Percentiles rank a stretch among this genome's conserved stretches.
Evolutionary conservation across 2,113 vertebrate species (phyloP).

Genomic region (Platanista minor): DNA sequence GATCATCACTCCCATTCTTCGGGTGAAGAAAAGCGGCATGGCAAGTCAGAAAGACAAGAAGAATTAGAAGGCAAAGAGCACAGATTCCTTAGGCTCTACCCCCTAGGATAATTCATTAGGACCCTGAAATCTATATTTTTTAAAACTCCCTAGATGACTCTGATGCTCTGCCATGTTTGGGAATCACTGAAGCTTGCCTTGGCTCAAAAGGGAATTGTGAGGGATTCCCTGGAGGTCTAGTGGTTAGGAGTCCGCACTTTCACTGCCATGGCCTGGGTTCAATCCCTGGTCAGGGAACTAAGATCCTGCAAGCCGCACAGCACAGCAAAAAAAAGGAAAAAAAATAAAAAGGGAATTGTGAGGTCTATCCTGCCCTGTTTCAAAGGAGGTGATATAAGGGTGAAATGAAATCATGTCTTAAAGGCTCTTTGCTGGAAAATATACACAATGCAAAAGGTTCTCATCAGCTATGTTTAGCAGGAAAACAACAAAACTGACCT

Average conservation of each 20-base stretch:
- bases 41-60: neutral
- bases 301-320: neutral
- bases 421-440: slow-evolving; percentile 15
- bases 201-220: neutral
- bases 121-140: neutral
- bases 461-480: neutral
- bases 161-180: neutral
- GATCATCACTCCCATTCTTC: neutral
- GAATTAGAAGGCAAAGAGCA: slow-evolving; percentile 14
- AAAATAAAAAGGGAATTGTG: neutral
- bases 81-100: neutral
- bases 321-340: neutral
- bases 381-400: neutral
- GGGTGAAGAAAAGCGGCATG: neutral
- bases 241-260: neutral
- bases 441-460: neutral
- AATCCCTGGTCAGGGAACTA: neutral
- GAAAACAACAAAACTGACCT: slow-evolving; percentile 4
- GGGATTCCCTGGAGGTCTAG: neutral
- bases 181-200: slow-evolving; percentile 23
- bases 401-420: neutral
- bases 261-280: neutral
- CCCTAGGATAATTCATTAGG: neutral
- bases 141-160: neutral
- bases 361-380: neutral